phyloP scores from a whole-genome alignment of 53 echinoderm and acorn worm genomes.

The Henricia sp. region DNA sequence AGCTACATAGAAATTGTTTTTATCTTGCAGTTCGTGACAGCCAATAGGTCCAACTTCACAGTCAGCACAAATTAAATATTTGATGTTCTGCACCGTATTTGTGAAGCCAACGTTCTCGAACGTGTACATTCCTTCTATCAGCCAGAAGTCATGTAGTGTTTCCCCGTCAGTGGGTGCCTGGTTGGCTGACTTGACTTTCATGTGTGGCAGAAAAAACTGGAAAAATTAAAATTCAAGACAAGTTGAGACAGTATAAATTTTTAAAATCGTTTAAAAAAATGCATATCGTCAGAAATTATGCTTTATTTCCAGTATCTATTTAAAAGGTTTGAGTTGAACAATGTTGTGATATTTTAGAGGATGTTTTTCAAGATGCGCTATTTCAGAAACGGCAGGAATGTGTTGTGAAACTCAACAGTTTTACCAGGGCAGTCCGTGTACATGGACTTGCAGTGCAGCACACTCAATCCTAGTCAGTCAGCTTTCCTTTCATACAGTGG shows the following conservation, averaged over 20 bases:
- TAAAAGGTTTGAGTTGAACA: too few species aligned
- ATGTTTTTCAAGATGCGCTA: too few species aligned
- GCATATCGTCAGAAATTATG: too few species aligned
- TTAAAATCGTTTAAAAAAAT: too few species aligned
- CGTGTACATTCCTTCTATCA: conserved; percentile 91
- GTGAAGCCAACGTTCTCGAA: conserved; percentile 99
- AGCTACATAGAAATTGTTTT: conserved; percentile 79
- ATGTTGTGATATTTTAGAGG: too few species aligned
- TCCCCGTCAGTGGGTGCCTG: conserved; percentile 81
- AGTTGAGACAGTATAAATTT: neutral
- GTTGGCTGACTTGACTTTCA: conserved; percentile 90
- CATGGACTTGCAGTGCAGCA: too few species aligned
- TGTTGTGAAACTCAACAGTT: too few species aligned
- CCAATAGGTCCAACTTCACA: conserved; percentile 97
- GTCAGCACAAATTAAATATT: conserved; percentile 94
- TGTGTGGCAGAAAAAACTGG: conserved; percentile 91
- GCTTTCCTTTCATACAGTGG: too few species aligned
- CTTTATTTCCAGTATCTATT: too few species aligned
- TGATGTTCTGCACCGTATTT: conserved; percentile 81
- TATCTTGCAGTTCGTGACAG: conserved; percentile 71
- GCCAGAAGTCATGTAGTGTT: conserved; percentile 81
- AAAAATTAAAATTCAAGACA: neutral
- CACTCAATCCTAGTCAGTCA: too few species aligned
- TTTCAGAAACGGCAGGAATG: too few species aligned
- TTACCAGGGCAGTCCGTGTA: too few species aligned